Conservation (phyloP, 2,888 invertebrate genomes). For the Phlogophora meticulosa region DNA sequence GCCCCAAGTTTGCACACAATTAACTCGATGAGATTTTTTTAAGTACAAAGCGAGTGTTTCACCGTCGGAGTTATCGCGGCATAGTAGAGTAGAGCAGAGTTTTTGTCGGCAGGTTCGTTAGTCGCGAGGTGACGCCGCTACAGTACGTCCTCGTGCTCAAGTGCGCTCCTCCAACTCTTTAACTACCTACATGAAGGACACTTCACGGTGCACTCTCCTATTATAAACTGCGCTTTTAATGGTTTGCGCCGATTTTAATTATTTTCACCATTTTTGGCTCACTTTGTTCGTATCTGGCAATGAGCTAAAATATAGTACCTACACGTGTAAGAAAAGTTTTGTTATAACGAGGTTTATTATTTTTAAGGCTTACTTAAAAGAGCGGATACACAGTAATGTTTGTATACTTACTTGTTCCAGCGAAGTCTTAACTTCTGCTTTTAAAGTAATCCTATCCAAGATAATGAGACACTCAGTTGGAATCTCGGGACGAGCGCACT, state of each 20-base stretch:
- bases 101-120: constrained; percentile 90
- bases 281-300: constrained; percentile 66
- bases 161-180: constrained; percentile 90
- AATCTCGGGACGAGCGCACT: constrained; percentile 67
- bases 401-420: constrained; percentile 11
- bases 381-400: constrained; percentile 7
- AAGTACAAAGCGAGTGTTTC: constrained; percentile 72
- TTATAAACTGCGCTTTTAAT: constrained; percentile 91
- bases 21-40: constrained; percentile 74
- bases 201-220: constrained; percentile 89
- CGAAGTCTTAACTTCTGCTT: constrained; percentile 18
- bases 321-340: constrained; percentile 26
- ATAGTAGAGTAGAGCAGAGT: constrained; percentile 74
- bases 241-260: constrained; percentile 89
- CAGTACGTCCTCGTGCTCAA: constrained; percentile 88
- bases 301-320: constrained; percentile 25
- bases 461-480: constrained; percentile 72
- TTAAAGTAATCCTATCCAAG: constrained; percentile 63
- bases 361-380: constrained; percentile 11
- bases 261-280: constrained; percentile 83
- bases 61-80: constrained; percentile 68
- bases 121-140: constrained; percentile 87
- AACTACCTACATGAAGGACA: constrained; percentile 91
- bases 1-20: constrained; percentile 68
- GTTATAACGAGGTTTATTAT: constrained; percentile 24